phyloP scores from a whole-genome alignment of 2,888 invertebrate species.

The Sphaerophoria rueppellii region DNA sequence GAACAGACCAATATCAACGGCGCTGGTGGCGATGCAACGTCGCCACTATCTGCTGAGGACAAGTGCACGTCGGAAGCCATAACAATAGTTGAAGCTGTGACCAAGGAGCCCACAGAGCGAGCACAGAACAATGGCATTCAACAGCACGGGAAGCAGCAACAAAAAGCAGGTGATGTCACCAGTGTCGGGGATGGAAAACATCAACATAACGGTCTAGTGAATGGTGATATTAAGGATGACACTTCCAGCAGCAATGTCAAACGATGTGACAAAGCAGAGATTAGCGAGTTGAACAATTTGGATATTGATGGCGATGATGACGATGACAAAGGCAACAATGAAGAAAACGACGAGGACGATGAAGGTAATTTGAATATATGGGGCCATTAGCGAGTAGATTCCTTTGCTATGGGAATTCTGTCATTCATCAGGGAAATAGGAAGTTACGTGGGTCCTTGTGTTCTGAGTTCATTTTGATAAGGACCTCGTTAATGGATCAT shows the following conservation, averaged over 20 bases:
- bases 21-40: constrained; percentile 59
- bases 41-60: constrained; percentile 65
- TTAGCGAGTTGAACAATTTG: constrained; percentile 56
- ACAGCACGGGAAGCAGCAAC: constrained; percentile 11
- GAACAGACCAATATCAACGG: constrained; percentile 64
- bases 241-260: constrained; percentile 49
- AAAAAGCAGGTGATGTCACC: constrained; percentile 55
- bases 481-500: constrained; percentile 4
- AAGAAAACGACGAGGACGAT: constrained; percentile 39
- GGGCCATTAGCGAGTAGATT: constrained; percentile 14
- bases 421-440: neutral
- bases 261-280: constrained; percentile 58
- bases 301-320: constrained; percentile 55
- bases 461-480: neutral
- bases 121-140: constrained; percentile 50
- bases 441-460: neutral
- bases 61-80: constrained; percentile 29
- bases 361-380: constrained; percentile 52
- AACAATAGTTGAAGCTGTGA: constrained; percentile 36
- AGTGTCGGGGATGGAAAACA: constrained; percentile 47
- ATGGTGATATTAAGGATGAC: constrained; percentile 62
- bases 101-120: constrained; percentile 42
- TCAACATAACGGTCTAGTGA: constrained; percentile 54
- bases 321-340: neutral
- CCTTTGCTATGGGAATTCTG: neutral